phyloP scores from a whole-genome alignment of 2,797 vertebrate genomes.

The Triplophysa yarkandensis region DNA sequence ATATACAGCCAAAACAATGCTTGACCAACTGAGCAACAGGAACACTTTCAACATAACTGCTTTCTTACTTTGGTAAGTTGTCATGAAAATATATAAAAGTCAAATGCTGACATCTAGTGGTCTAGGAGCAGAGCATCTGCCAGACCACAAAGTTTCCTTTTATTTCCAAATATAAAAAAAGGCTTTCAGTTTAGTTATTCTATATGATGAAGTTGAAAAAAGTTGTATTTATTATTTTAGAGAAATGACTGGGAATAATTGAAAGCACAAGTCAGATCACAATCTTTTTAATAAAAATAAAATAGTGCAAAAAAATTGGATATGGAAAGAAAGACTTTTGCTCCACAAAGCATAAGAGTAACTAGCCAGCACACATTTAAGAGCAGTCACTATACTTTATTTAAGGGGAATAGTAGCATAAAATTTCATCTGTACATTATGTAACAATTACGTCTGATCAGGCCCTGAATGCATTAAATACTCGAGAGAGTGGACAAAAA shows the following conservation, averaged over 20 bases:
- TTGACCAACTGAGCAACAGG: too few relatives aligned
- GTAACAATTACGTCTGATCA: conserved; percentile 87
- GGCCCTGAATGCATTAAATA: conserved; percentile 76
- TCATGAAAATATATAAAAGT: background rate
- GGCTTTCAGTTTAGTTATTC: too few relatives aligned
- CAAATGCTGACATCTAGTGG: conserved; percentile 45
- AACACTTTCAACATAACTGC: too few relatives aligned
- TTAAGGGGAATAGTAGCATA: conserved; percentile 83
- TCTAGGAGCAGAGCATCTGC: background rate
- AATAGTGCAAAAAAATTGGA: background rate
- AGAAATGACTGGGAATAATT: background rate
- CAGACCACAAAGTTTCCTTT: background rate
- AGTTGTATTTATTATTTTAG: background rate
- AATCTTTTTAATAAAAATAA: background rate
- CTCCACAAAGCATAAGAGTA: background rate
- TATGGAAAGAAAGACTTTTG: background rate
- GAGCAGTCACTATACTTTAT: conserved; percentile 84
- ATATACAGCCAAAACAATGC: too few relatives aligned
- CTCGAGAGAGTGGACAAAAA: conserved; percentile 61
- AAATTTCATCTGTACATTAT: conserved; percentile 92
- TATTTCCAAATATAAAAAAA: background rate
- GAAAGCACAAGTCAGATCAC: background rate
- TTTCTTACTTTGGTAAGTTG: too few relatives aligned
- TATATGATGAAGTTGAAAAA: background rate
- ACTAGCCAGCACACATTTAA: conserved; percentile 43